A percentile compares a stretch with the other conserved stretches of the same genome.
These are phyloP conservation scores for Phoebastria nigripes DNA, from an alignment of 2,797 vertebrate genomes.

Conservation along the genomic window DNA sequence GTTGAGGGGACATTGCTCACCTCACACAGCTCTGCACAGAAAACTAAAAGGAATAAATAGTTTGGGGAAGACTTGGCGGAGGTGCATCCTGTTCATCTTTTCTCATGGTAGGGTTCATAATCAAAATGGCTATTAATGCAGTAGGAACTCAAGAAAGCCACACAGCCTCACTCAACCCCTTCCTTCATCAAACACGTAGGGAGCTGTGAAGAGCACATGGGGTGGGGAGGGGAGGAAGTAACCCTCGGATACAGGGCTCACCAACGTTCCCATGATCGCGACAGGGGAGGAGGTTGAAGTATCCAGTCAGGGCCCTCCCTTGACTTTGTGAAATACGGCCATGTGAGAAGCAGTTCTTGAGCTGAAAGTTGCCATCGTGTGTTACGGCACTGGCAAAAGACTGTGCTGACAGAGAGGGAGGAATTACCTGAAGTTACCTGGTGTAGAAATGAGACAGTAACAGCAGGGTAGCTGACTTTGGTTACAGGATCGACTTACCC, in stretches of 20 bases:
- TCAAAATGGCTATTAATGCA: neutral
- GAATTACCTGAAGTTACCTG: neutral
- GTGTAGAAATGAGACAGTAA: neutral
- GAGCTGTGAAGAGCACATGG: neutral
- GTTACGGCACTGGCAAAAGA: neutral
- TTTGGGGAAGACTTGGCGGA: fast-evolving
- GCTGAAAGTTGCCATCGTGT: neutral
- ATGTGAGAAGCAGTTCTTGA: neutral
- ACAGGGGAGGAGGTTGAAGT: neutral
- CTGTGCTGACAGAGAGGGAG: neutral
- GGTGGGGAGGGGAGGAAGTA: neutral
- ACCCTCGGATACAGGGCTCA: neutral
- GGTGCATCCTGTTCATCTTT: neutral
- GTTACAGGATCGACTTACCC: neutral
- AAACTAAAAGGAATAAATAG: neutral
- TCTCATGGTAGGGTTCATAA: neutral
- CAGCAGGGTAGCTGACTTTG: neutral
- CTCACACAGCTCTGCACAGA: neutral
- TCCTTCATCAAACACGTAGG: neutral
- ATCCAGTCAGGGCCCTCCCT: fast-evolving
- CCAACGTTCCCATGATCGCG: fast-evolving
- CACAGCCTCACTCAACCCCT: neutral
- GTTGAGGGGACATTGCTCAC: neutral
- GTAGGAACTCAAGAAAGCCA: neutral
- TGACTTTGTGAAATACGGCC: neutral